Percentiles rank a stretch among this genome's conserved stretches.
phyloP scores from a whole-genome alignment of 2,113 vertebrate species.

The Tupaia tana region DNA sequence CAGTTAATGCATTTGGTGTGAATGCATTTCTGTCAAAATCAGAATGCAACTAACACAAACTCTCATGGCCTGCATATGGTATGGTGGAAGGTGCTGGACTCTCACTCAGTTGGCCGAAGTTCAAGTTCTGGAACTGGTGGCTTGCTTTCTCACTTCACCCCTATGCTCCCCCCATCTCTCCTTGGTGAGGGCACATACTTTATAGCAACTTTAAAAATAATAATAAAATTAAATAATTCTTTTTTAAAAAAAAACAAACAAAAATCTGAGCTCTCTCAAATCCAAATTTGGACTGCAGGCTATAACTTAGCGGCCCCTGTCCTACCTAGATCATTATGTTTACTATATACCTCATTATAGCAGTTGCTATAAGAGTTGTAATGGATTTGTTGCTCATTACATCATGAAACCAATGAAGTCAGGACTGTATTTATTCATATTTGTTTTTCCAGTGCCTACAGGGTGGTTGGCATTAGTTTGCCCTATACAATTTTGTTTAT shows the following conservation, averaged over 20 bases:
- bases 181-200: too few relatives aligned
- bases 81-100: too few relatives aligned
- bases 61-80: not conserved
- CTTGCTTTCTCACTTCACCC: too few relatives aligned
- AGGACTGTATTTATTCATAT: slow-evolving; percentile 4
- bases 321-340: not conserved
- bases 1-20: not conserved
- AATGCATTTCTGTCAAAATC: slow-evolving; percentile 27
- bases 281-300: not conserved
- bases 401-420: slow-evolving; percentile 1
- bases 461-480: slow-evolving; percentile 13
- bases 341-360: not conserved
- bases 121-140: too few relatives aligned
- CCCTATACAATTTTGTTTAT: not conserved
- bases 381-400: not conserved
- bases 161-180: too few relatives aligned
- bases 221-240: too few relatives aligned
- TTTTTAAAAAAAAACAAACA: too few relatives aligned
- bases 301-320: not conserved
- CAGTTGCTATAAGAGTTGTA: not conserved
- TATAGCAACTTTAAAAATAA: too few relatives aligned
- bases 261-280: too few relatives aligned
- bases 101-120: too few relatives aligned
- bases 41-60: not conserved
- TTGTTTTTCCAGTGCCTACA: slow-evolving; percentile 21